phyloP scores from a whole-genome alignment of 2,888 invertebrate species.

The Microdon myrmicae region DNA sequence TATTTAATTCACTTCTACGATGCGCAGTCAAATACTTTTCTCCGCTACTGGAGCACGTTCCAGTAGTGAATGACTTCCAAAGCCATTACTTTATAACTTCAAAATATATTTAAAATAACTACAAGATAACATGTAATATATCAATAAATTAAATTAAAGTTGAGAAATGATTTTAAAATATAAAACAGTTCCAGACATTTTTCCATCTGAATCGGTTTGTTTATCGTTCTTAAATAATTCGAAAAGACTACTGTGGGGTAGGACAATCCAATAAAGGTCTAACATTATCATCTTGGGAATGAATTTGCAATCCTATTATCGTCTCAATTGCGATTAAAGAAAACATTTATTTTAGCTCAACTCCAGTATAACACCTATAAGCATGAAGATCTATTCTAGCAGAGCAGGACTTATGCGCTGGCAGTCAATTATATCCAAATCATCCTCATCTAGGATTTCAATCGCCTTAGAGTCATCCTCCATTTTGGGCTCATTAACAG shows the following conservation, averaged over 20 bases:
- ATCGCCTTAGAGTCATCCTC: conserved; percentile 68
- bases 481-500: conserved; percentile 75
- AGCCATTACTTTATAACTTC: neutral
- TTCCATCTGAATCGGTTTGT: neutral
- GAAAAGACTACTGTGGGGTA: neutral
- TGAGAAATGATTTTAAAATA: neutral
- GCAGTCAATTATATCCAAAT: conserved; percentile 58
- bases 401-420: conserved; percentile 44
- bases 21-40: too few relatives aligned
- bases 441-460: conserved; percentile 62
- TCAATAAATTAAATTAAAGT: neutral
- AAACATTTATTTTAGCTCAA: too few relatives aligned
- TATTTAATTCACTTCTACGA: too few relatives aligned
- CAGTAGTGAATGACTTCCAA: too few relatives aligned
- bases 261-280: neutral
- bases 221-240: neutral
- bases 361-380: too few relatives aligned
- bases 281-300: too few relatives aligned
- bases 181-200: neutral
- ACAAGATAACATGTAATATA: neutral
- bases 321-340: too few relatives aligned
- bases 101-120: neutral
- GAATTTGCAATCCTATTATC: too few relatives aligned
- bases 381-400: conserved; percentile 25
- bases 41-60: too few relatives aligned